Conservation (phyloP, 2,888 invertebrate genomes). For the Drosophila kanekoi region DNA sequence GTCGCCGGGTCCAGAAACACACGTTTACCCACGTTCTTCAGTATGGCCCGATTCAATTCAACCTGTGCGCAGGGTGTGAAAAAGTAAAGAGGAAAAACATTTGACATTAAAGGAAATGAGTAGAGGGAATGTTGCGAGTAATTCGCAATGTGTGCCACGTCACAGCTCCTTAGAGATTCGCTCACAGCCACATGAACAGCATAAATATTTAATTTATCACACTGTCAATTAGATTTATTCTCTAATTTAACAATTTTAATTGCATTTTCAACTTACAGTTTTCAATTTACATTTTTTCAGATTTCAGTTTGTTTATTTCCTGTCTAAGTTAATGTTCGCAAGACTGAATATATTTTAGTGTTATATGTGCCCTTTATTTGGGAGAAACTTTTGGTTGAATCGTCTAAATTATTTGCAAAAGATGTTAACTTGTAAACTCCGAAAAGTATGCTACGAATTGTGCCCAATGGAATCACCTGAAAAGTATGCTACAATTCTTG, state of each 20-base stretch:
- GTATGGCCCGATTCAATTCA: constrained; percentile 90
- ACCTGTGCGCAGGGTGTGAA: constrained; percentile 83
- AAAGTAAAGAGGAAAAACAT: constrained; percentile 36
- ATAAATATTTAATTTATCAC: constrained; percentile 47
- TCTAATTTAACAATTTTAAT: constrained; percentile 27
- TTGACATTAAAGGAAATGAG: constrained; percentile 55
- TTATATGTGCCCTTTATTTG: not conserved
- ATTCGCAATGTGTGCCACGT: not conserved
- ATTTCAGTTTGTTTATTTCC: not conserved
- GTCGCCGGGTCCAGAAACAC: constrained; percentile 44
- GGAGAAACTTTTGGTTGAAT: too few species aligned
- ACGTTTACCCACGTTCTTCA: constrained; percentile 92
- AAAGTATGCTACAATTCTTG: constrained; percentile 5
- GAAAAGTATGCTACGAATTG: not conserved
- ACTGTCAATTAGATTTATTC: constrained; percentile 35
- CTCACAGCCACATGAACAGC: constrained; percentile 10
- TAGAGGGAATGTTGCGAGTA: constrained; percentile 16
- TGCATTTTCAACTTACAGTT: constrained; percentile 32
- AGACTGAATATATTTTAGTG: not conserved
- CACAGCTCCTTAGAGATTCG: not conserved
- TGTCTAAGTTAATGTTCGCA: not conserved
- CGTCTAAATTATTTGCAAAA: too few species aligned
- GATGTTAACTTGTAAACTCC: too few species aligned
- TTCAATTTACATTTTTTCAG: too few species aligned
- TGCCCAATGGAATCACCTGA: not conserved